phyloP scores from a whole-genome alignment of 2,113 vertebrate genomes.

The Pyrgilauda ruficollis region DNA sequence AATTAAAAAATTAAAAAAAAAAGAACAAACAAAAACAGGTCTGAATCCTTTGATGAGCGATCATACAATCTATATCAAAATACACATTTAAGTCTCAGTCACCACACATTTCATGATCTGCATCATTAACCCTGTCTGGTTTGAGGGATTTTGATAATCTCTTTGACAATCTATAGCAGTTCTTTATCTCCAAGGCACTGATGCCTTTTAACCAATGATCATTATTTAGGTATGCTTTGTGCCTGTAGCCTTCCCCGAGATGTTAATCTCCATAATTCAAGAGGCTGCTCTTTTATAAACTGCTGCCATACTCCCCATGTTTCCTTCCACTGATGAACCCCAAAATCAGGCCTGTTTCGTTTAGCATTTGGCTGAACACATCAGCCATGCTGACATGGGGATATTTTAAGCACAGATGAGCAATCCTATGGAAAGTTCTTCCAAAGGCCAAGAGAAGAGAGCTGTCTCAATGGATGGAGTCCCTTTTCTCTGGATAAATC shows the following conservation, averaged over 20 bases:
- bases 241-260: not conserved
- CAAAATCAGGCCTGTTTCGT: not conserved
- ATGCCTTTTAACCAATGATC: constrained; percentile 3
- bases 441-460: not conserved
- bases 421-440: not conserved
- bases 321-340: not conserved
- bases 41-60: constrained; percentile 21
- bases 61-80: constrained; percentile 35
- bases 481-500: not conserved
- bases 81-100: constrained; percentile 13
- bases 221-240: not conserved
- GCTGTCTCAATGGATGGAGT: not conserved
- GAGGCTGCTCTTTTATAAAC: not conserved
- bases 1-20: not conserved
- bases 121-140: constrained; percentile 23
- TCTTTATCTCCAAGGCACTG: not conserved
- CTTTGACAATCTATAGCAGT: not conserved
- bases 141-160: constrained; percentile 41
- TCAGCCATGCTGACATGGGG: not conserved
- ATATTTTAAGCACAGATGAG: not conserved
- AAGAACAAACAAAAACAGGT: constrained; percentile 6
- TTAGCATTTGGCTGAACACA: not conserved
- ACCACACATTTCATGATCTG: constrained; percentile 13
- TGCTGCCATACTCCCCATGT: not conserved
- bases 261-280: not conserved